Evolutionary conservation across 2,113 vertebrate genomes (phyloP), one percentile per base, ranked within the genome.

Genomic region (Oreotrochilus melanogaster): DNA sequence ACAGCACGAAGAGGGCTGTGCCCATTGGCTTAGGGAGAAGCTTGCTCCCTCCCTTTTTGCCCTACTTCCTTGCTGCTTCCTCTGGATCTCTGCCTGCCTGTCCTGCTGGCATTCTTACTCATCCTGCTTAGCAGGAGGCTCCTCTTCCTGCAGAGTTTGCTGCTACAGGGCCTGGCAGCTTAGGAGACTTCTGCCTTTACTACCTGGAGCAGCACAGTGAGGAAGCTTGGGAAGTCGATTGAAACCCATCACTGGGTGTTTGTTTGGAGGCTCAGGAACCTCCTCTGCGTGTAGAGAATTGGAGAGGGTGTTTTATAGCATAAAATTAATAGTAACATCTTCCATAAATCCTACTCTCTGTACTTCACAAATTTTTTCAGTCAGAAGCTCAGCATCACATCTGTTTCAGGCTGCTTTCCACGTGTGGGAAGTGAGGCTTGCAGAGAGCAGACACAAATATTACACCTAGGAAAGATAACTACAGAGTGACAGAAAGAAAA

Each of bases 1-100:
- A 35, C 88, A 88, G 69, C 4, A 2, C 53, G 66, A 28, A 66
- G 64, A 80, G 28, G 31, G 4, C 81, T 50, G 14, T 85, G 47
- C 47, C 50, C 23, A 14, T 66, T 94, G 93, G 81, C 62, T 79
- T 31, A 21, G 45, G 45, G 28, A 73, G 27, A 50, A 53, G 47
- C 28, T 28, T 61, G 18, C 31, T 89, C 70, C 47, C 62, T 95
- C 56, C 47, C 43, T 82, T 64, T 62, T 92, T 80, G 75, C 47
- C 94, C 91, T 85, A 39, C 58, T 92, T 96, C 78, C 54, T 60
- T 23, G 54, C 81, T 82, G 58, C 64, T 72, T 83, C 22, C 35
- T 60, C 65, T 61, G 84, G 47, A 25, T 92, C 33, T 54, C 65
- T 85, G 80, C 64, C 54, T 71, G 72, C 64, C 30, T 74, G 25